Evolutionary conservation across 2,888 invertebrate species (phyloP), one percentile per base, ranked within the genome.

Genomic region (Euclidia mi): DNA sequence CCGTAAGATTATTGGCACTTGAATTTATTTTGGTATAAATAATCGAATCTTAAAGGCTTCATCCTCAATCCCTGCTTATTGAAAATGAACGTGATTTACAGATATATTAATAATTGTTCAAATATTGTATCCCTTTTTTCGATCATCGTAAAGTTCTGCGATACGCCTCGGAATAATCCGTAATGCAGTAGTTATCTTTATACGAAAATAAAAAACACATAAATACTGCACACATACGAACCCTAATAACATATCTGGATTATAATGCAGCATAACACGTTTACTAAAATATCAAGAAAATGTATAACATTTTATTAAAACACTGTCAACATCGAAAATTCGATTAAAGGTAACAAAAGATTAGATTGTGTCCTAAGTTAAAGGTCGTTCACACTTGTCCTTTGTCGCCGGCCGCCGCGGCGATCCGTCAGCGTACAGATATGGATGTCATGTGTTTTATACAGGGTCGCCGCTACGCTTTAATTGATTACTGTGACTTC

Each of bases 361-460:
- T 74, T 69, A 74, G 75, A 74, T 71, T 69, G 41, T 42, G 41
- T 29, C 12, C 15, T 25, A 34, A 50, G 37, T 48, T 48, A 70
- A 56, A 56, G 74, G 72, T 74, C 75, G 37, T 74, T 75, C 74
- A 75, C 75, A 75, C 74, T 57, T 35, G 12, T 45, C 60, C 72
- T 74, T 75, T 70, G 75, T 75, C 68, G 72, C 65, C 48, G 61
- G 32, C 47, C 70, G 66, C 56, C 52, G 75, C 76, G 74, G 73
- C 80, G 81, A 86, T 87, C 84, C 79, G 84, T 88, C 87, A 87
- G 73, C 74, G 74, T 55, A 70, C 76, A 68, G 85, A 85, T 87
- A 84, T 77, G 81, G 78, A 68, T 81, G 82, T 81, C 81, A 76
- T 73, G 77, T 74, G 65, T 74, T 79, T 75, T 77, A 75, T 79